phyloP scores from a whole-genome alignment of 2,113 vertebrate genomes.

The Sorex araneus region DNA sequence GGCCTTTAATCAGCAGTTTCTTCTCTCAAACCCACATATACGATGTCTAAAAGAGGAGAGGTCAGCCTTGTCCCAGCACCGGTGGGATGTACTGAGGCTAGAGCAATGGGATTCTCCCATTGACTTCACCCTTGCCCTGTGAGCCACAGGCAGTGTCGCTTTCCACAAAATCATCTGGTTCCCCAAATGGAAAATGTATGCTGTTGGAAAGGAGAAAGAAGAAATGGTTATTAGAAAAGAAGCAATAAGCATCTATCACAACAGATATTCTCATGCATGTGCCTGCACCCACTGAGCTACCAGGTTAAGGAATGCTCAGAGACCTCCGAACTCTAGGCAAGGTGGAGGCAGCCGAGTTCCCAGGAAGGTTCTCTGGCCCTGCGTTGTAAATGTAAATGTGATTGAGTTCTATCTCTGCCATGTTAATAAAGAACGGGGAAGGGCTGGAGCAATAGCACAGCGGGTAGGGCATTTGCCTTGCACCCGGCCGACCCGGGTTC shows the following conservation, averaged over 20 bases:
- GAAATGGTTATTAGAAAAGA: neutral
- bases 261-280: neutral
- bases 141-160: neutral
- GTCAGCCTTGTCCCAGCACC: neutral
- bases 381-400: neutral
- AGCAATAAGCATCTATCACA: neutral
- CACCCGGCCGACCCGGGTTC: no score
- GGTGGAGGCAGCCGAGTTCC: neutral
- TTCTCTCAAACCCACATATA: neutral
- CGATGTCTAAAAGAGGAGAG: neutral
- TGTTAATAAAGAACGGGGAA: neutral
- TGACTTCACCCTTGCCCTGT: neutral
- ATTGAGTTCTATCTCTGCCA: neutral
- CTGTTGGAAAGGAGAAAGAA: neutral
- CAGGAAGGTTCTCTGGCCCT: neutral
- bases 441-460: no score
- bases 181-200: neutral
- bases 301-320: neutral
- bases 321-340: neutral
- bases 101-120: neutral
- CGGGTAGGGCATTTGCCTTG: no score
- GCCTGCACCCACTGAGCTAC: neutral
- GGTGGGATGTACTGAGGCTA: neutral
- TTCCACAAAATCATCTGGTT: neutral
- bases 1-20: no score